These are phyloP conservation scores for Calypte anna DNA, from an alignment of 2,113 vertebrate species.

Conservation along the genomic window DNA sequence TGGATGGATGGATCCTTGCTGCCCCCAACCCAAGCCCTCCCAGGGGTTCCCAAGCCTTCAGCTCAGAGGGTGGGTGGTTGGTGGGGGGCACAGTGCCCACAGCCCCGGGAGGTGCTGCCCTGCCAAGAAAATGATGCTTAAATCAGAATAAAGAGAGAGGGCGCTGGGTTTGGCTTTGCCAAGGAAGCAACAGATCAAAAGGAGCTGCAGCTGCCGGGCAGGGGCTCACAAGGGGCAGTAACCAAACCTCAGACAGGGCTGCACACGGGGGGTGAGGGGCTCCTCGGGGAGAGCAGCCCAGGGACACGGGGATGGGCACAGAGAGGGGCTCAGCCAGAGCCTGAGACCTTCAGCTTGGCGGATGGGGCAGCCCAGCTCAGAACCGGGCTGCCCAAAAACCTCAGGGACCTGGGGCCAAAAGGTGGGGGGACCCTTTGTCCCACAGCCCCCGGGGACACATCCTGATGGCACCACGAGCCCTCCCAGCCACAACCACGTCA, in stretches of 20 bases:
- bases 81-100: rapidly evolving
- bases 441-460: rapidly evolving
- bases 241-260: background rate
- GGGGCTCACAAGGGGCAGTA: background rate
- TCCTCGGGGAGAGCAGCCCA: background rate
- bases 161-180: background rate
- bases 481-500: background rate
- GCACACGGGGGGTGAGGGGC: rapidly evolving
- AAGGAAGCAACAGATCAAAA: background rate
- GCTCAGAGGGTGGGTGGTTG: background rate
- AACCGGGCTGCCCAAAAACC: rapidly evolving
- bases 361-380: rapidly evolving
- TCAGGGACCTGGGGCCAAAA: background rate
- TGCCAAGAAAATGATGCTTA: background rate
- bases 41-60: background rate
- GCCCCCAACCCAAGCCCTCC: background rate
- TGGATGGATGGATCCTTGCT: background rate
- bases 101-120: background rate
- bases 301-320: background rate
- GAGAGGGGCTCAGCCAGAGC: rapidly evolving
- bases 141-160: background rate
- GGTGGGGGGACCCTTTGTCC: background rate
- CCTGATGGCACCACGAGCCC: background rate
- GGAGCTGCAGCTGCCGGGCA: background rate
- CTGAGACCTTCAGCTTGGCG: rapidly evolving